These are phyloP conservation scores for Ditula angustiorana DNA, from an alignment of 2,888 invertebrate genomes.

Conservation along the genomic window DNA sequence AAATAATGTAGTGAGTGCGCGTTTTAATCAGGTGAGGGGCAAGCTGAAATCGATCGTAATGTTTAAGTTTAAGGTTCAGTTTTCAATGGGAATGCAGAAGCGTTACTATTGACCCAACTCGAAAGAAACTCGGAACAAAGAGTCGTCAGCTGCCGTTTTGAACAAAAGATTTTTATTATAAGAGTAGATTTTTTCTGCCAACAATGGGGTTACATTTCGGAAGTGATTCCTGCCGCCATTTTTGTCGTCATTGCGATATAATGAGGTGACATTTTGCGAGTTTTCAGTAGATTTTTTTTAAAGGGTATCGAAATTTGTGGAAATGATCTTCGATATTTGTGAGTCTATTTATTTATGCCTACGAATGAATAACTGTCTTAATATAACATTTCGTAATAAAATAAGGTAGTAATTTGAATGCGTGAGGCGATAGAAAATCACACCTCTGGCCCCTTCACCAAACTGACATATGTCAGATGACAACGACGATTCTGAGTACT, in stretches of 20 bases:
- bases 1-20: background rate
- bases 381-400: no score
- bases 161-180: slow-evolving; percentile 34
- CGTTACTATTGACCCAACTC: slow-evolving; percentile 31
- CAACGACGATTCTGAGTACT: no score
- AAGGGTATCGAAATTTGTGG: background rate
- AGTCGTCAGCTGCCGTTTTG: slow-evolving; percentile 27
- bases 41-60: slow-evolving; percentile 12
- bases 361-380: no score
- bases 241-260: slow-evolving; percentile 18
- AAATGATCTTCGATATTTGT: no score
- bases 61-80: background rate
- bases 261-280: slow-evolving; percentile 25
- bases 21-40: background rate
- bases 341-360: no score
- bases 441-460: no score
- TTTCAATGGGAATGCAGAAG: slow-evolving; percentile 4
- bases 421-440: no score
- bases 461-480: no score
- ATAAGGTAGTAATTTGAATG: no score
- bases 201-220: slow-evolving; percentile 53
- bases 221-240: slow-evolving; percentile 49
- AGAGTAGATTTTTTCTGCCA: slow-evolving; percentile 39
- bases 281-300: slow-evolving; percentile 14
- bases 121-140: slow-evolving; percentile 31